These are phyloP conservation scores for Mirounga angustirostris DNA, from an alignment of 2,113 vertebrate genomes.

Conservation along the genomic window DNA sequence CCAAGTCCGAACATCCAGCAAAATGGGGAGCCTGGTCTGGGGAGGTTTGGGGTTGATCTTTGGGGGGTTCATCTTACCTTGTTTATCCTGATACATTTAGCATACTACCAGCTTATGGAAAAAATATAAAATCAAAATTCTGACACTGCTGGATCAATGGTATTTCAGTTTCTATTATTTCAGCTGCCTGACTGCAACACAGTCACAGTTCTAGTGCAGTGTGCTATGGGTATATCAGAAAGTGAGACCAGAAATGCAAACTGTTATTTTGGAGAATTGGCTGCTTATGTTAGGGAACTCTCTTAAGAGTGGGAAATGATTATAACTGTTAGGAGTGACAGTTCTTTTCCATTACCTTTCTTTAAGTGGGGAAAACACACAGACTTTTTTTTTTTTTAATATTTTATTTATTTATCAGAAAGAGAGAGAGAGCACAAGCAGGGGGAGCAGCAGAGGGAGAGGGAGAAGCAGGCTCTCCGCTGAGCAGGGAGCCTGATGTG, in stretches of 20 bases:
- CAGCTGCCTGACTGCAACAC: neutral
- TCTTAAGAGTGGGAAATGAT: constrained; percentile 54
- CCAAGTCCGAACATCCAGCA: constrained; percentile 24
- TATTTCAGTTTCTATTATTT: constrained; percentile 50
- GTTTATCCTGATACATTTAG: constrained; percentile 29
- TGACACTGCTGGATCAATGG: neutral
- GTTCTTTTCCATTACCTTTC: constrained; percentile 55
- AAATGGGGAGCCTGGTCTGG: neutral
- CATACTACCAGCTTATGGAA: constrained; percentile 1
- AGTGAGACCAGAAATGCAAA: constrained; percentile 53
- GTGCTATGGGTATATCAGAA: neutral
- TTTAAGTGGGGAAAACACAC: constrained; percentile 60
- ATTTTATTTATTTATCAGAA: too few species aligned
- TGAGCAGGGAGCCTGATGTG: too few species aligned
- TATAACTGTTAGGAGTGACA: neutral
- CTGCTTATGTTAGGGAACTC: constrained; percentile 16
- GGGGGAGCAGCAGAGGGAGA: too few species aligned
- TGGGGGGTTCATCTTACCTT: neutral
- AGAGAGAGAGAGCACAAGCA: too few species aligned
- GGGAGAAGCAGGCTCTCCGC: too few species aligned
- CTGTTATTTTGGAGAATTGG: constrained; percentile 53
- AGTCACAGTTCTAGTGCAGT: neutral
- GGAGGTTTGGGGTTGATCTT: neutral
- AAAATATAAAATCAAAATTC: neutral
- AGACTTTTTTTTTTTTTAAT: neutral